Evolutionary conservation across 2,113 vertebrate species (phyloP), one percentile per base, ranked within the genome.

Genomic region (Empidonax alnorum): DNA sequence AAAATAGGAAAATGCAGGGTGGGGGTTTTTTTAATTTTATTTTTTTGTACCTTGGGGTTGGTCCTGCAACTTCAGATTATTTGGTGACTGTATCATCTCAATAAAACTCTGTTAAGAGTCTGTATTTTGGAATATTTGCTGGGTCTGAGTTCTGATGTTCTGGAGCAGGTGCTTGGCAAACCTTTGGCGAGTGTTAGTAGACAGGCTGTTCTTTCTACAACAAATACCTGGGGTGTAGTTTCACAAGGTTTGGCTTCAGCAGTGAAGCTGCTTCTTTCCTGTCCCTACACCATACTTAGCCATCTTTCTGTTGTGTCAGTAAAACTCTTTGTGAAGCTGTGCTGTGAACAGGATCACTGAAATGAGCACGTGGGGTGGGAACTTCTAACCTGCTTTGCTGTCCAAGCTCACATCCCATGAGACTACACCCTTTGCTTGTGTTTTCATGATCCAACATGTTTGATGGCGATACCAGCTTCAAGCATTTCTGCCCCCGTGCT

Each of bases 231-330:
- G 33, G 33, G 19, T 61, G 73, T 35, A 21, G 6, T 96, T 96
- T 94, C 80, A 89, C 68, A 93, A 78, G 86, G 28, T 68, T 67
- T 89, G 94, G 68, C 83, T 74, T 63, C 47, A 28, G 30, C 73
- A 75, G 47, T 10, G 68, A 78, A 85, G 52, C 76, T 47, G 39
- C 55, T 93, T 86, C 59, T 87, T 69, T 39, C 46, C 73, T 77
- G 47, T 55, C 72, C 35, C 81, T 80, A 6, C 1, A 33, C 72
- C 14, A 6, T 74, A 23, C 55, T 93, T 89, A 63, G 39, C 33
- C 55, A 52, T 75, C 42, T 81, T 92, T 93, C 78, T 95, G 89
- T 97, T 89, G 76, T 87, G 91, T 84, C 89, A 92, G 86, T 89
- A 50, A 93, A 94, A 88, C 61, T 25, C 91, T 81, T 94, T 93